These are phyloP conservation scores for Coptodon bakossiorum DNA, from an alignment of 2,113 vertebrate species.

Conservation along the genomic window DNA sequence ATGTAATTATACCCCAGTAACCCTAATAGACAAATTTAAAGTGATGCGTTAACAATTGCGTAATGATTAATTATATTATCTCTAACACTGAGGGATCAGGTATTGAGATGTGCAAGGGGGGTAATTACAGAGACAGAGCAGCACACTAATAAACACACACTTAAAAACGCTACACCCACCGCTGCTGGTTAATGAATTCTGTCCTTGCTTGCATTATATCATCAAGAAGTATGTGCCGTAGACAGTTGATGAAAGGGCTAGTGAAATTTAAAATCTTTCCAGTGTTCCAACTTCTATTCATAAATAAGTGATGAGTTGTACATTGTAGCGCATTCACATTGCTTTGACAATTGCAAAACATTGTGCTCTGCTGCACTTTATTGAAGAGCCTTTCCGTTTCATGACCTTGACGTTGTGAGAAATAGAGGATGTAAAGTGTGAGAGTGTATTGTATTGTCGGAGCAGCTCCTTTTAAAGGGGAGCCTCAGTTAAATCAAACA, in stretches of 20 bases:
- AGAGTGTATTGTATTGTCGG: neutral
- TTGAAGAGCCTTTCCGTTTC: slow-evolving; percentile 30
- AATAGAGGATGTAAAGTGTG: neutral
- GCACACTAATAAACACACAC: neutral
- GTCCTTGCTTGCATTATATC: neutral
- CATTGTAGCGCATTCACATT: slow-evolving; percentile 49
- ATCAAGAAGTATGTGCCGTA: neutral
- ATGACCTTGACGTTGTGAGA: neutral
- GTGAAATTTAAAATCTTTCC: slow-evolving; percentile 63
- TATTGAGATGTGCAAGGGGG: slow-evolving; percentile 4
- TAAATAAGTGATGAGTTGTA: slow-evolving; percentile 59
- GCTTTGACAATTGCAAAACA: slow-evolving; percentile 54
- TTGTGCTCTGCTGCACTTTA: slow-evolving; percentile 41
- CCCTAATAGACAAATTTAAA: slow-evolving; percentile 9
- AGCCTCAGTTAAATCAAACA: neutral
- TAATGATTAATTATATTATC: slow-evolving; percentile 34
- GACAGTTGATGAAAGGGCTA: slow-evolving; percentile 33
- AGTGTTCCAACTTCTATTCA: slow-evolving; percentile 50
- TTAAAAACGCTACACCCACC: neutral
- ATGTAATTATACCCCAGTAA: slow-evolving; percentile 31
- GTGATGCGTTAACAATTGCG: slow-evolving; percentile 22
- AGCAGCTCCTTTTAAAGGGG: neutral
- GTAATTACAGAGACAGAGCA: neutral
- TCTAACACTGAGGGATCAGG: neutral
- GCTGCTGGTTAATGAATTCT: slow-evolving; percentile 1